These are phyloP conservation scores for Augochlora pura DNA, from an alignment of 1,140 invertebrate species.

Conservation along the genomic window DNA sequence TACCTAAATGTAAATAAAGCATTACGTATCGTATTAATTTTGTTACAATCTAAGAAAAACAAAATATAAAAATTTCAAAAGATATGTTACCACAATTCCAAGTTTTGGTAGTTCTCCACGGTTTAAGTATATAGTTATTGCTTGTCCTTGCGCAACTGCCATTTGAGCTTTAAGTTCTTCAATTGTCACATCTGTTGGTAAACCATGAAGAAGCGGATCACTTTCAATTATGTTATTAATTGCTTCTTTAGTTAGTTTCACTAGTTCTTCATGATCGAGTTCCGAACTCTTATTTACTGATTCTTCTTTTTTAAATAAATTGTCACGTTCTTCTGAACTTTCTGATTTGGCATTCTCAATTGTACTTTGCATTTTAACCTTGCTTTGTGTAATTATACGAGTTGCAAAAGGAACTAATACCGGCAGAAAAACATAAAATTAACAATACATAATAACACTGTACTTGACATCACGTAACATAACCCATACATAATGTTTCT, in stretches of 20 bases:
- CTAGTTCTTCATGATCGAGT: slow-evolving; percentile 70
- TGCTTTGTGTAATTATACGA: not conserved
- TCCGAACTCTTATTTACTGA: slow-evolving; percentile 1
- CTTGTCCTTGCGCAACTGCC: slow-evolving; percentile 77
- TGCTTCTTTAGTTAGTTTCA: slow-evolving; percentile 73
- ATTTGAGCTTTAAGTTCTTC: slow-evolving; percentile 77
- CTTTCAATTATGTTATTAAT: slow-evolving; percentile 75
- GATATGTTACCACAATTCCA: slow-evolving; percentile 71
- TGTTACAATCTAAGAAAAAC: not conserved
- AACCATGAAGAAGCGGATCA: slow-evolving; percentile 72
- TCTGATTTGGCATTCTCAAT: not conserved
- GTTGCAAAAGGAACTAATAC: no score
- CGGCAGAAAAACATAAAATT: not conserved
- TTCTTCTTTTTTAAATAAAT: not conserved
- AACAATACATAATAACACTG: not conserved
- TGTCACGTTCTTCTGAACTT: not conserved
- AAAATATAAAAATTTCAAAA: slow-evolving; percentile 11
- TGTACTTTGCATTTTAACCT: not conserved
- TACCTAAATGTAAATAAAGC: slow-evolving; percentile 64
- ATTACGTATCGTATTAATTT: slow-evolving; percentile 1
- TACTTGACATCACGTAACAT: not conserved
- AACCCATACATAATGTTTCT: not conserved
- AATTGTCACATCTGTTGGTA: slow-evolving; percentile 73
- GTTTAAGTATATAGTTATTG: slow-evolving; percentile 75
- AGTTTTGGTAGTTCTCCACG: slow-evolving; percentile 72